Base-by-base conservation (phyloP, 2,797 vertebrate species). In the Percopsis omiscomaycus region DNA sequence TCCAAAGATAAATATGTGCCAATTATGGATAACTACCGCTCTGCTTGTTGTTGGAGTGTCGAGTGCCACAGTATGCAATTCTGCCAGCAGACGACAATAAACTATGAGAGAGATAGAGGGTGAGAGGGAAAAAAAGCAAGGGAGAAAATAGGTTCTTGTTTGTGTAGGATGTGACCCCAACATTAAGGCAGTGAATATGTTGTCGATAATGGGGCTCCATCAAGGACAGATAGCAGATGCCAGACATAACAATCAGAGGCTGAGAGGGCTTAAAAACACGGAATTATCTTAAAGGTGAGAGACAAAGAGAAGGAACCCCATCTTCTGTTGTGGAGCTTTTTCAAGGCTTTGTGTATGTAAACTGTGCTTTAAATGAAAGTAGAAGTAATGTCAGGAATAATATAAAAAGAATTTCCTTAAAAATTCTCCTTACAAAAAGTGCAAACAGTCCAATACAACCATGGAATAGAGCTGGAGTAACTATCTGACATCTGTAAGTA, bases 21-120 rank as follows among this genome's bases (percentile, higher is more conserved):
- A 5, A 68, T 75, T 74, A 77, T 57, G 42, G 29, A n/a, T 70
- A 65, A 73, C 57, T 16, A 53, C 51, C 53, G 47, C 64, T n/a
- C 57, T 59, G 54, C 55, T 48, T 73, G 71, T 66, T 67, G 49
- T 64, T 48, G 16, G 45, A 67, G 58, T 28, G 57, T 50, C 9
- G 27, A 64, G 46, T 56, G 45, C 55, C 9, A 32, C 61, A 47
- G 28, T 59, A 29, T 2, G 15, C 14, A 12, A 46, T 66, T 68
- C 61, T 42, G 62, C 57, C 58, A 64, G 61, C 48, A 56, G 48
- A 15, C 13, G 28, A 29, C 28, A 55, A 44, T 63, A 55, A 64
- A 63, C 16, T 12, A 30, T 32, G 37, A 55, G 37, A 59, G 46
- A 28, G 28, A 12, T 11, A 45, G 56, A 12, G 44, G 14, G 32